phyloP scores from a whole-genome alignment of 2,888 invertebrate species.

The Thymelicus lineola region DNA sequence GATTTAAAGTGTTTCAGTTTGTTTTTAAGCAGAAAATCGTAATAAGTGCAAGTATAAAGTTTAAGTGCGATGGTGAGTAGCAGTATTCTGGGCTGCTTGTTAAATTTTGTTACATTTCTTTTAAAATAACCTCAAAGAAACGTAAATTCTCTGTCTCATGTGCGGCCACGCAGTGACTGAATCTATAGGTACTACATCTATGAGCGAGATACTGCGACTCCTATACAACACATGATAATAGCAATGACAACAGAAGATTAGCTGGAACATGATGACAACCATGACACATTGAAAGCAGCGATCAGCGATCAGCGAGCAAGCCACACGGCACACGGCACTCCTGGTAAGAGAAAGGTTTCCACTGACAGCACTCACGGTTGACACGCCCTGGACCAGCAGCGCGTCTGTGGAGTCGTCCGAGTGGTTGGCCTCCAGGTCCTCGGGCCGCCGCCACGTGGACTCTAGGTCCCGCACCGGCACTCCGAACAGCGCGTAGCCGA shows the following conservation, averaged over 20 bases:
- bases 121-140: too few species aligned
- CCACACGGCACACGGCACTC: slow-evolving; percentile 50
- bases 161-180: too few species aligned
- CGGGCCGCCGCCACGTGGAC: slow-evolving; percentile 89
- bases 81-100: too few species aligned
- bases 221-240: background rate
- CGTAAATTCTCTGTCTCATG: too few species aligned
- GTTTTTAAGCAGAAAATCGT: too few species aligned
- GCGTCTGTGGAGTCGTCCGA: slow-evolving; percentile 79
- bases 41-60: too few species aligned
- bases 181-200: too few species aligned
- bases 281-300: slow-evolving; percentile 39
- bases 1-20: too few species aligned
- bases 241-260: slow-evolving; percentile 3
- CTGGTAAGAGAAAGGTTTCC: slow-evolving; percentile 63
- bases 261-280: background rate
- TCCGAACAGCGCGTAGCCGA: slow-evolving; percentile 91
- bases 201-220: too few species aligned
- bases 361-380: slow-evolving; percentile 86
- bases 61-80: too few species aligned
- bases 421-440: slow-evolving; percentile 75
- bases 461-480: slow-evolving; percentile 90
- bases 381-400: slow-evolving; percentile 85
- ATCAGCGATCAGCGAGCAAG: slow-evolving; percentile 45
- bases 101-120: too few species aligned